A percentile compares a stretch with the other conserved stretches of the same genome.
phyloP scores from a whole-genome alignment of 2,113 vertebrate species.

The Albula glossodonta region DNA sequence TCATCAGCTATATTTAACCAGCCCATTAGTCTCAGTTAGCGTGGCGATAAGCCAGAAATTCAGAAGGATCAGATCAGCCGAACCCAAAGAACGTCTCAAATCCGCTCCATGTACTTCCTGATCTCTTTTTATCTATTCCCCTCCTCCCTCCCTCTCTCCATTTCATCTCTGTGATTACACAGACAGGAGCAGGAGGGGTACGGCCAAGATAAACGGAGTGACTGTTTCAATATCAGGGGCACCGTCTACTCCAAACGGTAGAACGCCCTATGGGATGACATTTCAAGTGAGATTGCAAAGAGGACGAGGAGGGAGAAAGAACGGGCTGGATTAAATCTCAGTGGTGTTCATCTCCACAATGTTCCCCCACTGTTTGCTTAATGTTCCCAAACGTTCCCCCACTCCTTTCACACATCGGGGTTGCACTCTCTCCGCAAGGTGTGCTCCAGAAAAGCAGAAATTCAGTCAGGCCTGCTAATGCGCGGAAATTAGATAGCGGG shows the following conservation, averaged over 20 bases:
- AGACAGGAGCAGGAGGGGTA: background rate
- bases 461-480: slow-evolving; percentile 46
- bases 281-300: background rate
- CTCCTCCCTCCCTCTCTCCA: background rate
- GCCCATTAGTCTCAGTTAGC: background rate
- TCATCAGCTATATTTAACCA: background rate
- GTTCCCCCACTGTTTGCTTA: too few relatives aligned
- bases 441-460: too few relatives aligned
- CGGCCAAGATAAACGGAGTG: background rate
- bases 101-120: background rate
- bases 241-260: too few relatives aligned
- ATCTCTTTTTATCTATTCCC: background rate
- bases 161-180: background rate
- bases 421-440: too few relatives aligned
- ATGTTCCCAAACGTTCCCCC: too few relatives aligned
- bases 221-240: background rate
- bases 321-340: too few relatives aligned
- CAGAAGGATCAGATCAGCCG: background rate
- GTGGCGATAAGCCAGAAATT: background rate
- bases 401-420: too few relatives aligned
- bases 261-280: background rate
- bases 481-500: slow-evolving; percentile 51
- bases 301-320: background rate
- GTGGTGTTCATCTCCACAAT: too few relatives aligned
- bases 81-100: background rate